A percentile compares a stretch with the other conserved stretches of the same genome.
Conservation (phyloP, 2,113 vertebrate species). For the Spermophilus dauricus region DNA sequence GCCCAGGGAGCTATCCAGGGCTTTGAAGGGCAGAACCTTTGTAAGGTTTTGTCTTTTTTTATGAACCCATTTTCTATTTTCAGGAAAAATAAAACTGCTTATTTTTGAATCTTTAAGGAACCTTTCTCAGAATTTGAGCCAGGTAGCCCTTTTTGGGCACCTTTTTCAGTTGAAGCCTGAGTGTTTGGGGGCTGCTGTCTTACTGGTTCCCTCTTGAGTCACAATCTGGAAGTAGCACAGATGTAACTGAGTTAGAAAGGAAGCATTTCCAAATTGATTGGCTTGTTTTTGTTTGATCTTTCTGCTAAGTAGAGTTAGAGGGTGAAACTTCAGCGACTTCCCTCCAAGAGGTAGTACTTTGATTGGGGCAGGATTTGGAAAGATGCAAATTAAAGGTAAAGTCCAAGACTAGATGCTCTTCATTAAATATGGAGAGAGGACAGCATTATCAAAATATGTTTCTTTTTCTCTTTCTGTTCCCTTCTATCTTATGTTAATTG, state of each 20-base stretch:
- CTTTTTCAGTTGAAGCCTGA: background rate
- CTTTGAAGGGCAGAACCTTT: background rate
- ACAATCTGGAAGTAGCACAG: background rate
- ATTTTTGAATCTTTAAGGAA: background rate
- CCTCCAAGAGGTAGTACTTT: background rate
- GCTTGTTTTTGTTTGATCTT: conserved; percentile 51
- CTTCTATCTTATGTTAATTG: background rate
- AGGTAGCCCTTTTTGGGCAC: background rate
- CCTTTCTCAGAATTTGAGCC: conserved; percentile 45
- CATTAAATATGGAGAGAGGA: background rate
- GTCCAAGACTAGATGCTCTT: background rate
- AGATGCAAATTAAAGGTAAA: conserved; percentile 56
- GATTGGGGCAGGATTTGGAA: conserved; percentile 26
- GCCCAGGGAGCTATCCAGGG: conserved; percentile 35
- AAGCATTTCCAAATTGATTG: background rate
- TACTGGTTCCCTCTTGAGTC: background rate
- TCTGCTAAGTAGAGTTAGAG: conserved; percentile 28
- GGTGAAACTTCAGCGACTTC: conserved; percentile 10
- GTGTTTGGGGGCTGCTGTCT: background rate
- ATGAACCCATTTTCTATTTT: conserved; percentile 13
- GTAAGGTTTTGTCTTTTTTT: conserved; percentile 33
- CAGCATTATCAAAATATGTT: conserved; percentile 19
- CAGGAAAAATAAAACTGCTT: conserved; percentile 40
- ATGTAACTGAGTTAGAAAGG: conserved; percentile 29
- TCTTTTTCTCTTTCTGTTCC: background rate